Conservation (phyloP, 2,113 vertebrate genomes). For the Otus sunia region DNA sequence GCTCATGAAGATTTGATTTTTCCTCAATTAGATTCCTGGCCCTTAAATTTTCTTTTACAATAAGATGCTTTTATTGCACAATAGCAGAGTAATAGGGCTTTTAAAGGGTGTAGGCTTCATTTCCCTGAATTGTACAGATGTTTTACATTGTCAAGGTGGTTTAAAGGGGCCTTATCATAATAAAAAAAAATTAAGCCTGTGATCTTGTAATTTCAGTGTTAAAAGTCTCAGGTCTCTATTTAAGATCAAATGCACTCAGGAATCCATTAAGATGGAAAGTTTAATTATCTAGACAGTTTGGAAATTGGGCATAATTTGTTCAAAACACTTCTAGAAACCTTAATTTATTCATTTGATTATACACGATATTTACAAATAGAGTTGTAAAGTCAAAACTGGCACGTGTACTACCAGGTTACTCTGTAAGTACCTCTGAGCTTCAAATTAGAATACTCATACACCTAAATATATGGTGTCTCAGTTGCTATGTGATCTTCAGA, state of each 20-base stretch:
- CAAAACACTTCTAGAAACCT: neutral
- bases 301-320: neutral
- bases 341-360: neutral
- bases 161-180: neutral
- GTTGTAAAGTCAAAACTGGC: neutral
- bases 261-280: neutral
- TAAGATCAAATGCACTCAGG: neutral
- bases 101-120: neutral
- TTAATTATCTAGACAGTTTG: neutral
- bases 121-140: neutral
- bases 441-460: neutral
- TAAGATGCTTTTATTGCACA: neutral
- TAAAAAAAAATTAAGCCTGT: neutral
- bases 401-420: neutral
- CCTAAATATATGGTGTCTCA: neutral
- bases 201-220: neutral
- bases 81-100: neutral
- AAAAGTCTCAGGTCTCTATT: neutral
- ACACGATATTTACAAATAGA: neutral
- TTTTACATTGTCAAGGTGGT: neutral
- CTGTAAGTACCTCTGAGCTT: neutral
- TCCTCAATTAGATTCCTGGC: neutral
- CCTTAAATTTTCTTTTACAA: neutral
- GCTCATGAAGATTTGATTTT: neutral
- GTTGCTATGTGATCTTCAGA: neutral